Conservation (phyloP, 2,888 invertebrate genomes). For the Agrotis puta region DNA sequence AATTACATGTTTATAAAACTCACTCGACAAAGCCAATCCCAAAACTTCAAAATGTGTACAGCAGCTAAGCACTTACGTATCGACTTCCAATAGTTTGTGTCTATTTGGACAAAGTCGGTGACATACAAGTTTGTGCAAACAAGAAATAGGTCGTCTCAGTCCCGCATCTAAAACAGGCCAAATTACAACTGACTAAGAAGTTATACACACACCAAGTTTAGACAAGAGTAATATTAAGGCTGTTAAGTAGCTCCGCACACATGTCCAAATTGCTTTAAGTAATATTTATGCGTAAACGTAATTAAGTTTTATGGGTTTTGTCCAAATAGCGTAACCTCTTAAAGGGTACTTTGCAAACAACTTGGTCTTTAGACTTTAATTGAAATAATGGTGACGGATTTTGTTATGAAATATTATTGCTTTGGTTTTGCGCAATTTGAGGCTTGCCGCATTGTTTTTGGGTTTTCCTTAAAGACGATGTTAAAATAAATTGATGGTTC, state of each 20-base stretch:
- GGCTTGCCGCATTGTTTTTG: constrained; percentile 5
- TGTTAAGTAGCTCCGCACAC: constrained; percentile 62
- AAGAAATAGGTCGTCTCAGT: constrained; percentile 76
- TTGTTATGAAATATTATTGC: constrained; percentile 42
- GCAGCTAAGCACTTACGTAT: constrained; percentile 68
- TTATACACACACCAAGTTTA: constrained; percentile 70
- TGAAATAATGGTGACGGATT: constrained; percentile 54
- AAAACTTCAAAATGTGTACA: constrained; percentile 61
- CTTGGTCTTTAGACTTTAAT: constrained; percentile 47
- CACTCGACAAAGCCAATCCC: not conserved
- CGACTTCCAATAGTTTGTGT: constrained; percentile 77
- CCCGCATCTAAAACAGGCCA: constrained; percentile 80
- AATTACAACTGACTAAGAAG: constrained; percentile 79
- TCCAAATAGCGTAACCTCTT: constrained; percentile 64
- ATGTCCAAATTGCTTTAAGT: constrained; percentile 67
- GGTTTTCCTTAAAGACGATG: not conserved
- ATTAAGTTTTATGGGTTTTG: constrained; percentile 66
- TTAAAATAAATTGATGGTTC: not conserved
- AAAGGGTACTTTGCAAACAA: constrained; percentile 60
- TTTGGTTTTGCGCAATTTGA: constrained; percentile 16
- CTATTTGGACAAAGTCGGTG: constrained; percentile 78
- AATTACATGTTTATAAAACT: not conserved
- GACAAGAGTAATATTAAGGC: constrained; percentile 52
- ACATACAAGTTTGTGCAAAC: constrained; percentile 80
- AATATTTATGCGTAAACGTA: constrained; percentile 68